Evolutionary conservation across 2,113 vertebrate species (phyloP).

Genomic region (Tragelaphus strepsiceros): DNA sequence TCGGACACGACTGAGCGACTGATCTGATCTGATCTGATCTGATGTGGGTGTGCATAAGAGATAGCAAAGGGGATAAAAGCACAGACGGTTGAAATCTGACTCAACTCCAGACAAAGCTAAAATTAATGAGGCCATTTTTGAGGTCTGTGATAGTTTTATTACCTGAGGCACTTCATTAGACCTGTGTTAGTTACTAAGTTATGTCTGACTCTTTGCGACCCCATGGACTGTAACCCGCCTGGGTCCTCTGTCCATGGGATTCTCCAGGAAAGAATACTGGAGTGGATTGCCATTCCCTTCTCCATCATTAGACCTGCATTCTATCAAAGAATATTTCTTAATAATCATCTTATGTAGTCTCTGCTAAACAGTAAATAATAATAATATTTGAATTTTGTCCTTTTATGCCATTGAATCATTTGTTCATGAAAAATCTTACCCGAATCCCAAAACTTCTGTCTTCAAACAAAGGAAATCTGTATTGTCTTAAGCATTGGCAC

Average conservation of each 20-base stretch:
- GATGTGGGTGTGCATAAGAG: fast-evolving
- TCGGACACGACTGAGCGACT: no score
- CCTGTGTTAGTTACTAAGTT: background rate
- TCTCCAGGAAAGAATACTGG: background rate
- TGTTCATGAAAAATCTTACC: background rate
- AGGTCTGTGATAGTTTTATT: background rate
- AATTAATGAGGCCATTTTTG: background rate
- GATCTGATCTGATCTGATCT: no score
- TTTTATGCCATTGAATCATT: background rate
- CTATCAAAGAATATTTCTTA: background rate
- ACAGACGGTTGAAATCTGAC: background rate
- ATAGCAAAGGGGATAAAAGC: background rate
- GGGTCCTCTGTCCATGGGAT: background rate
- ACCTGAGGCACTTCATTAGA: background rate
- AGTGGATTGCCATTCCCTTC: background rate
- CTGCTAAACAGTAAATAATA: background rate
- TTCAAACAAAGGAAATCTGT: background rate
- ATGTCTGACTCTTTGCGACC: background rate
- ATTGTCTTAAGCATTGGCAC: background rate
- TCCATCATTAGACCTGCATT: background rate
- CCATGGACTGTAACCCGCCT: background rate
- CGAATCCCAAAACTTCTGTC: background rate
- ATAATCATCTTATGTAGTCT: background rate
- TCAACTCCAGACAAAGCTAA: background rate
- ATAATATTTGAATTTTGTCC: background rate